phyloP scores from a whole-genome alignment of 2,888 invertebrate genomes.

The Tanypteryx hageni region DNA sequence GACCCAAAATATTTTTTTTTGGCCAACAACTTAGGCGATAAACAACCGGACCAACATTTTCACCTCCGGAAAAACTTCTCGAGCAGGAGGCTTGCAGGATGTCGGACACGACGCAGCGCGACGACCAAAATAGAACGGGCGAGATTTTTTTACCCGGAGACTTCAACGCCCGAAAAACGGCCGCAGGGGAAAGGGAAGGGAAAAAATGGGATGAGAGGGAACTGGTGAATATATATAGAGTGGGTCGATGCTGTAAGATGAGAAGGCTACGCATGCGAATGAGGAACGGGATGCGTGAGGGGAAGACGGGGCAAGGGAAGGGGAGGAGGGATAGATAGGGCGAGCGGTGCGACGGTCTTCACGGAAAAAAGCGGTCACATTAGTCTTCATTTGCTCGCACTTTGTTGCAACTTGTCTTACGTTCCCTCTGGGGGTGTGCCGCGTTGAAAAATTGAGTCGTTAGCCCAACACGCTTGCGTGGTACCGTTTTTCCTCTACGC shows the following conservation, averaged over 20 bases:
- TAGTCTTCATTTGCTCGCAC: constrained; percentile 32
- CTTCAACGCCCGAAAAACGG: not conserved
- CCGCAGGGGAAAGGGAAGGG: not conserved
- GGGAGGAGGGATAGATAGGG: not conserved
- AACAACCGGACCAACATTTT: no score
- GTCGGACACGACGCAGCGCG: not conserved
- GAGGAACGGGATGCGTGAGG: not conserved
- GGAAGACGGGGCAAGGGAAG: not conserved
- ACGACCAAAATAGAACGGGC: not conserved
- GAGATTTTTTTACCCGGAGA: not conserved
- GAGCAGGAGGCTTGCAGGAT: not conserved
- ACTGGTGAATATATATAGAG: not conserved
- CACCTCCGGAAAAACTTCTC: not conserved
- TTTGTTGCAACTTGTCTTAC: constrained; percentile 35
- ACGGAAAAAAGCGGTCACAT: constrained; percentile 28
- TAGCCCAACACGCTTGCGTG: constrained; percentile 10
- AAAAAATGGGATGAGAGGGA: not conserved
- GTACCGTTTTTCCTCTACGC: constrained; percentile 1
- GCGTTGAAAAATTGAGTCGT: constrained; percentile 23
- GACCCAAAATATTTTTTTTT: no score
- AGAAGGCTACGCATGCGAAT: constrained; percentile 29
- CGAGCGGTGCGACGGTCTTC: not conserved
- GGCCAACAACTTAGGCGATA: no score
- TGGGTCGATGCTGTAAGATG: constrained; percentile 12
- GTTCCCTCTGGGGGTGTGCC: constrained; percentile 27